Percentiles rank a stretch among this genome's conserved stretches.
Conservation (phyloP, 2,888 invertebrate species). For the Agrypnus murinus region DNA sequence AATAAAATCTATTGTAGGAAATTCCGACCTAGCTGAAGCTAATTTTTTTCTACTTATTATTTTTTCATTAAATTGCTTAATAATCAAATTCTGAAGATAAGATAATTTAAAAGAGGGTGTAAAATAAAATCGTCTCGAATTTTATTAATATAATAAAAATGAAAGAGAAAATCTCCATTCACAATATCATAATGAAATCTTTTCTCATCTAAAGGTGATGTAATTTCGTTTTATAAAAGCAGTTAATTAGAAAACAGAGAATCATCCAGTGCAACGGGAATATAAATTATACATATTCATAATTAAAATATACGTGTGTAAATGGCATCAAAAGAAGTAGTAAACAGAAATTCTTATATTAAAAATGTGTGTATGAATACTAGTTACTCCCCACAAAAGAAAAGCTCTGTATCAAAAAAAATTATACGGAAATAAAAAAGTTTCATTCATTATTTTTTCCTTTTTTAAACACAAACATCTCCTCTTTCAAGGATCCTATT, state of each 20-base stretch:
- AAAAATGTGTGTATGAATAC: constrained; percentile 4
- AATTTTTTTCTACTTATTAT: too few relatives aligned
- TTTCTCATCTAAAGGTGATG: constrained; percentile 7
- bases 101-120: not conserved
- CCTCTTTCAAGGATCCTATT: not conserved
- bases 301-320: constrained; percentile 41
- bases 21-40: too few relatives aligned
- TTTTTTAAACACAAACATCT: not conserved
- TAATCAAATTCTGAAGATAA: too few relatives aligned
- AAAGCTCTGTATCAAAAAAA: not conserved
- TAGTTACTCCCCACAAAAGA: not conserved
- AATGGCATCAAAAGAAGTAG: constrained; percentile 40
- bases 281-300: constrained; percentile 26
- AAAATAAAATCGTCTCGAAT: not conserved
- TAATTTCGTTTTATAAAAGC: constrained; percentile 15
- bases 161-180: not conserved
- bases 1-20: not conserved
- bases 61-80: too few relatives aligned
- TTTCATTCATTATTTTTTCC: constrained; percentile 15
- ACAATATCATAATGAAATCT: constrained; percentile 17
- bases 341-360: constrained; percentile 10
- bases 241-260: constrained; percentile 36
- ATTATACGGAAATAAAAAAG: not conserved
- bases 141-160: constrained; percentile 6
- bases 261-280: constrained; percentile 26